A percentile compares a stretch with the other conserved stretches of the same genome.
Conservation (phyloP, 2,113 vertebrate genomes). For the Benitochromis conjunctus region DNA sequence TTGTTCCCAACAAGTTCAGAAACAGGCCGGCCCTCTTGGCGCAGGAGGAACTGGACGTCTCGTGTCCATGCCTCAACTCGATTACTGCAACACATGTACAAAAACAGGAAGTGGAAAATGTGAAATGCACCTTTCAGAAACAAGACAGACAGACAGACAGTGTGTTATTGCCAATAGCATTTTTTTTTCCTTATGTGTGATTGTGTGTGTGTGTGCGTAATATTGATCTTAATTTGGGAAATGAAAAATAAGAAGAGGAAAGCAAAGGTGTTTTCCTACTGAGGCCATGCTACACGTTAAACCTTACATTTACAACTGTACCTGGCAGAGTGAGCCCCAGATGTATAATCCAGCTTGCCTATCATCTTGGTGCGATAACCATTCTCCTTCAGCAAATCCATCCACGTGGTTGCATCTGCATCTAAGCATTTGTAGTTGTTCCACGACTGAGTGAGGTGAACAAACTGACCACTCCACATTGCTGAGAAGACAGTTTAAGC, state of each 20-base stretch:
- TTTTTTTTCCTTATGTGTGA: neutral
- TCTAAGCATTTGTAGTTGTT: constrained; percentile 96
- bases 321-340: constrained; percentile 93
- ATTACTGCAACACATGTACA: constrained; percentile 76
- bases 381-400: constrained; percentile 82
- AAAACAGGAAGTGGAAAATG: neutral
- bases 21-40: constrained; percentile 88
- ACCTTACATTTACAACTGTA: constrained; percentile 38
- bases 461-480: constrained; percentile 97
- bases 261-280: neutral
- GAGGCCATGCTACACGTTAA: neutral
- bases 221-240: neutral
- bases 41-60: constrained; percentile 85
- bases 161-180: neutral
- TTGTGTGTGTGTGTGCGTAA: neutral
- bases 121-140: neutral
- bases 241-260: neutral
- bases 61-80: constrained; percentile 96
- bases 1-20: constrained; percentile 77
- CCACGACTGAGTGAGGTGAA: constrained; percentile 93
- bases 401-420: constrained; percentile 86
- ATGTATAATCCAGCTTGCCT: constrained; percentile 91
- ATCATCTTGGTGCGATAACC: constrained; percentile 83
- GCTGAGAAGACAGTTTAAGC: constrained; percentile 62
- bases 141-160: neutral